phyloP scores from a whole-genome alignment of 2,888 invertebrate species.

The Oligia strigilis region DNA sequence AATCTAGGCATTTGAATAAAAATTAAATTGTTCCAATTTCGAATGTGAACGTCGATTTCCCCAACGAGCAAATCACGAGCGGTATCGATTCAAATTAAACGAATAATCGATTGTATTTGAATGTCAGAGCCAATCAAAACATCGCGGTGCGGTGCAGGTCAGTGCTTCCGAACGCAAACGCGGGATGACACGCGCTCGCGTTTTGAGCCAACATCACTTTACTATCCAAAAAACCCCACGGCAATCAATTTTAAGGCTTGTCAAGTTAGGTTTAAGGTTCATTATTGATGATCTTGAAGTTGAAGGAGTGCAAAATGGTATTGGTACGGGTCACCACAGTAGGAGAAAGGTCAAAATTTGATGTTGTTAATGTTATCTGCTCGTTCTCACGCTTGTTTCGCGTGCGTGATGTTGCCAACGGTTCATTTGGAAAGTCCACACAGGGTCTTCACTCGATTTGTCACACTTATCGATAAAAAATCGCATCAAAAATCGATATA shows the following conservation, averaged over 20 bases:
- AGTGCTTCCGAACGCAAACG: constrained; percentile 88
- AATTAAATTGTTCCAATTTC: constrained; percentile 71
- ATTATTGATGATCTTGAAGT: constrained; percentile 47
- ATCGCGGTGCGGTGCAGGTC: constrained; percentile 85
- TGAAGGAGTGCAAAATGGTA: constrained; percentile 59
- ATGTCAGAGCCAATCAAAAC: constrained; percentile 90
- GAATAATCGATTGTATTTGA: constrained; percentile 88
- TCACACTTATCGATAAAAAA: constrained; percentile 77
- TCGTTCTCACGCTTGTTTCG: constrained; percentile 86
- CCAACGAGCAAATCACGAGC: constrained; percentile 68
- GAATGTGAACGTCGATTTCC: constrained; percentile 70
- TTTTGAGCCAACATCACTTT: constrained; percentile 71
- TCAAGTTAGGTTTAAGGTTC: constrained; percentile 51
- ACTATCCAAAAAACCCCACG: constrained; percentile 47
- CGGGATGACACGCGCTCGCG: constrained; percentile 85
- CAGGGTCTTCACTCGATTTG: constrained; percentile 81
- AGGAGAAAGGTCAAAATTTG: constrained; percentile 83
- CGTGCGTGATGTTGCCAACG: constrained; percentile 78
- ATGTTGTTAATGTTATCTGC: constrained; percentile 82
- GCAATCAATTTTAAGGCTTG: constrained; percentile 48
- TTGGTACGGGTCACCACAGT: constrained; percentile 72
- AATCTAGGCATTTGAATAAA: constrained; percentile 54
- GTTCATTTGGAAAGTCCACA: constrained; percentile 81
- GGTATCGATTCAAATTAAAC: constrained; percentile 85
- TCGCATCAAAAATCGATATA: constrained; percentile 73